phyloP scores from a whole-genome alignment of 2,888 invertebrate genomes.

The Ornithoptera priamus region DNA sequence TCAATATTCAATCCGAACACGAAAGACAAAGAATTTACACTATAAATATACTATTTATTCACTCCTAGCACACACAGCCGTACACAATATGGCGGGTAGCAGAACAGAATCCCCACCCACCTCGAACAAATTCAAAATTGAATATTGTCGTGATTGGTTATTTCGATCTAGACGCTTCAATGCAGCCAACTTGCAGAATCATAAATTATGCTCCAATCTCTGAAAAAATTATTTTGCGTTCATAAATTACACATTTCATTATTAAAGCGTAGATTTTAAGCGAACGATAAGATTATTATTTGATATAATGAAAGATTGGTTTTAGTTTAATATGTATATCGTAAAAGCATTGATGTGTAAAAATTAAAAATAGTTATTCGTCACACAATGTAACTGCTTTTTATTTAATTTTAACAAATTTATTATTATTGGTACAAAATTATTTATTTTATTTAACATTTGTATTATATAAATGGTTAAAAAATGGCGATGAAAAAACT shows the following conservation, averaged over 20 bases:
- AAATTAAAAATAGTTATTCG: too few relatives aligned
- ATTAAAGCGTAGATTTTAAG: too few relatives aligned
- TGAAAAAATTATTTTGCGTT: conserved; percentile 15
- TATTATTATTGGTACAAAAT: not conserved
- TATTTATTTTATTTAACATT: not conserved
- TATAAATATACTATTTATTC: conserved; percentile 58
- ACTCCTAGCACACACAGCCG: conserved; percentile 76
- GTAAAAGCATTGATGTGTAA: too few relatives aligned
- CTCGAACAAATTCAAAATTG: conserved; percentile 70
- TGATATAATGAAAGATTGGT: too few relatives aligned
- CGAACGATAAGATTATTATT: too few relatives aligned
- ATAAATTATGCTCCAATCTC: not conserved
- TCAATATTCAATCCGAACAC: conserved; percentile 67
- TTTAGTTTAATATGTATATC: too few relatives aligned
- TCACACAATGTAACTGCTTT: too few relatives aligned
- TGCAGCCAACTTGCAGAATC: conserved; percentile 45
- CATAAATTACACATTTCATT: conserved; percentile 8
- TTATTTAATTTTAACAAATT: not conserved
- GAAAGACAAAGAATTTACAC: conserved; percentile 70
- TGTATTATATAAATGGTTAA: not conserved
- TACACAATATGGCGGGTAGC: conserved; percentile 80
- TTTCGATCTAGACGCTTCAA: conserved; percentile 64
- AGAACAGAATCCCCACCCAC: conserved; percentile 74
- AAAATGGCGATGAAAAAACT: not conserved
- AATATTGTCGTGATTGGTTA: conserved; percentile 64